A percentile compares a stretch with the other conserved stretches of the same genome.
These are phyloP conservation scores for Himalopsyche tibetana DNA, from an alignment of 2,888 invertebrate species.

Conservation along the genomic window DNA sequence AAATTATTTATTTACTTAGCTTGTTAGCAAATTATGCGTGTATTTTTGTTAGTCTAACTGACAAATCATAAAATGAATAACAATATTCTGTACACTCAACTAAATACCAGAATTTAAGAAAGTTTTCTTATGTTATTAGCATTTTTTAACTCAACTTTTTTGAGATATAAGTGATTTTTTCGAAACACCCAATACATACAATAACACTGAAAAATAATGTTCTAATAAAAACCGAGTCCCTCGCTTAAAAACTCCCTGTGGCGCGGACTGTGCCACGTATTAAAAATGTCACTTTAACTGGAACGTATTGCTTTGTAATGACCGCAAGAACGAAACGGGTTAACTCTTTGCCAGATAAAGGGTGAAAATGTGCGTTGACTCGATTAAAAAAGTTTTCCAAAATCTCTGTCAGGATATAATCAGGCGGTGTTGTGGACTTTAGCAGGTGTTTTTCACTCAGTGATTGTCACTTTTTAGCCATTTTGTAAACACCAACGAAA, in stretches of 20 bases:
- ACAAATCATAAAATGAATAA: too few species aligned
- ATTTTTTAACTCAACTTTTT: neutral
- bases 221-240: neutral
- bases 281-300: constrained; percentile 7
- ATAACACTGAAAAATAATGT: constrained; percentile 23
- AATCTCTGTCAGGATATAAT: constrained; percentile 1
- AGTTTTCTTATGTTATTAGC: too few species aligned
- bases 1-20: too few species aligned
- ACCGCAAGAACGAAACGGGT: neutral
- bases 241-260: constrained; percentile 1
- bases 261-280: constrained; percentile 27
- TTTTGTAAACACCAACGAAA: neutral
- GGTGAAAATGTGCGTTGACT: constrained; percentile 21
- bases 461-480: neutral
- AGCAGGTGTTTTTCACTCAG: neutral
- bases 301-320: constrained; percentile 6
- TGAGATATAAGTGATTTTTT: neutral
- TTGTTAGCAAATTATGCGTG: too few species aligned
- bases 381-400: constrained; percentile 11
- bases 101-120: too few species aligned
- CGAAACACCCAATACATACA: neutral
- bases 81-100: too few species aligned
- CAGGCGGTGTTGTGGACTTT: neutral
- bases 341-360: constrained; percentile 20
- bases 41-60: too few species aligned